Conservation (phyloP, 2,888 invertebrate species). For the Agrochola lychnidis region DNA sequence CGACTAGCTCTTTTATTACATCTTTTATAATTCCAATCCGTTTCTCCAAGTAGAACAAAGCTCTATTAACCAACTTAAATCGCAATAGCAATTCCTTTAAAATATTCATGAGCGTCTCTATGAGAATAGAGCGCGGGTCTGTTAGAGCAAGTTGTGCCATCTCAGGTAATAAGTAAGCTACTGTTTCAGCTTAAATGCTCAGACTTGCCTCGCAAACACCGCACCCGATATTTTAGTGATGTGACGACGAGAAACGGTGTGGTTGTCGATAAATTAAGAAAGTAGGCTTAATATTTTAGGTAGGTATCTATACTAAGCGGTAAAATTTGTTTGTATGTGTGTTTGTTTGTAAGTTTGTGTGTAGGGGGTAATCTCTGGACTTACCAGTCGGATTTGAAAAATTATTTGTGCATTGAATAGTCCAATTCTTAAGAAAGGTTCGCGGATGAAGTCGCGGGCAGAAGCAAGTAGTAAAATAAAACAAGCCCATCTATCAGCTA, state of each 20-base stretch:
- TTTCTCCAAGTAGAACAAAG: background rate
- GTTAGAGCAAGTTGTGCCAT: conserved; percentile 84
- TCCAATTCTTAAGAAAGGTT: too few relatives aligned
- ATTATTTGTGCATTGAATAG: too few relatives aligned
- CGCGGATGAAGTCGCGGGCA: too few relatives aligned
- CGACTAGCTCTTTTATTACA: background rate
- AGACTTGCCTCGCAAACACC: conserved; percentile 84
- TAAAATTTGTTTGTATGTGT: too few relatives aligned
- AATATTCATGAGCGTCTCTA: conserved; percentile 48
- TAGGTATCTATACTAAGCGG: too few relatives aligned
- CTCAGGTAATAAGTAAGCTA: conserved; percentile 90
- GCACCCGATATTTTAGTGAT: conserved; percentile 69
- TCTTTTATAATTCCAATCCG: background rate
- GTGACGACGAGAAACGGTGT: conserved; percentile 32
- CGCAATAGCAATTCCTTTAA: conserved; percentile 25
- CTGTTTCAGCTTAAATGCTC: conserved; percentile 89
- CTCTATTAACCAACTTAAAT: background rate
- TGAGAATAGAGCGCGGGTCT: conserved; percentile 49
- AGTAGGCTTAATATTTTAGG: too few relatives aligned
- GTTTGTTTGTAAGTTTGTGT: too few relatives aligned
- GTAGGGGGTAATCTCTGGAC: too few relatives aligned
- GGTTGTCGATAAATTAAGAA: conserved; percentile 42
- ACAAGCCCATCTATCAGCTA: too few relatives aligned
- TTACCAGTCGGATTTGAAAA: too few relatives aligned
- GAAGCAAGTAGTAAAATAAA: too few relatives aligned